Percentiles rank a stretch among this genome's conserved stretches.
Conservation (phyloP, 2,888 invertebrate genomes). For the Nineta flava region DNA sequence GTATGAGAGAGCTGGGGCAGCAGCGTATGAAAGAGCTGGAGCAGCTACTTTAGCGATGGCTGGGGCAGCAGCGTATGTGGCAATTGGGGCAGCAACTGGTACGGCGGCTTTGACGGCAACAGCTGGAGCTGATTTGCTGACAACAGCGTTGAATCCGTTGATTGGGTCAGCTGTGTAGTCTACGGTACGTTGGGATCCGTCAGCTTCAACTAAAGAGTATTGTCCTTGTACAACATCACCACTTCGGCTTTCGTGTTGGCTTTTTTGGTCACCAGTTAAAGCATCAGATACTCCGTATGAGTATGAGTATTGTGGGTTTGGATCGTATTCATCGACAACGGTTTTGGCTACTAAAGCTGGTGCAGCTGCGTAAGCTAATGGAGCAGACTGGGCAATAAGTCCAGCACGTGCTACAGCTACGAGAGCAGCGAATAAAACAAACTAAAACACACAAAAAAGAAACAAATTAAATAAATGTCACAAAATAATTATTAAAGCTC, state of each 20-base stretch:
- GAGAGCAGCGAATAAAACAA: conserved; percentile 12
- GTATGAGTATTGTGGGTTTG: conserved; percentile 32
- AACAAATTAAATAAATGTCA: not conserved
- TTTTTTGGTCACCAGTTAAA: conserved; percentile 31
- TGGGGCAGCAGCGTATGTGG: conserved; percentile 3
- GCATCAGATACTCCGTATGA: conserved; percentile 31
- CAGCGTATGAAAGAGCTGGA: conserved; percentile 25
- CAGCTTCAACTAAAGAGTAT: conserved; percentile 30
- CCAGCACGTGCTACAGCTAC: conserved; percentile 15
- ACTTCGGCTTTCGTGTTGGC: conserved; percentile 29
- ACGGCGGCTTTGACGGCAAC: conserved; percentile 6
- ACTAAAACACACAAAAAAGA: conserved; percentile 1
- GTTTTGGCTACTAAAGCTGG: conserved; percentile 10
- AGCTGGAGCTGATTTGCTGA: conserved; percentile 18
- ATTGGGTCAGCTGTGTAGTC: conserved; percentile 33
- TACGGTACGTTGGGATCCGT: conserved; percentile 30
- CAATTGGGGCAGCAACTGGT: conserved; percentile 8
- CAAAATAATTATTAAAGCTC: too few relatives aligned
- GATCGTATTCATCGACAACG: conserved; percentile 23
- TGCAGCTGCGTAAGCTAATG: conserved; percentile 5
- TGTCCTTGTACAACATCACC: conserved; percentile 32
- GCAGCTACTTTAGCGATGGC: conserved; percentile 15
- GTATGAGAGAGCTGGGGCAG: conserved; percentile 20
- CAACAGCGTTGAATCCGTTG: conserved; percentile 33
- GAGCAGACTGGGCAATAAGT: not conserved